Evolutionary conservation across 2,113 vertebrate species (phyloP).

Genomic region (Sporophila hypoxantha): DNA sequence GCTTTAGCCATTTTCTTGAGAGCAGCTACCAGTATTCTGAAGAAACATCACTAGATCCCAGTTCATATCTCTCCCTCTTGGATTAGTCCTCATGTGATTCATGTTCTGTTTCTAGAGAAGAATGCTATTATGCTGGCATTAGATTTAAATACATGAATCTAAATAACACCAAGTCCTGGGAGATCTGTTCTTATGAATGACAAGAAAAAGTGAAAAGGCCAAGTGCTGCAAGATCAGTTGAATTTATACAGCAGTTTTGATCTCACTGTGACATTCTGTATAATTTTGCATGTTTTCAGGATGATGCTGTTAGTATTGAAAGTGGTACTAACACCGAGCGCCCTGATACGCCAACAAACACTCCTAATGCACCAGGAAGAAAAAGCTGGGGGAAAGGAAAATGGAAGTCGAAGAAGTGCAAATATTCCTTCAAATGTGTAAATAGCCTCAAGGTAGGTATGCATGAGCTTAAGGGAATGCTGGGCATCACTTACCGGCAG

Average conservation of each 20-base stretch:
- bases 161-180: background rate
- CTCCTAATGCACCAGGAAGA: slow-evolving; percentile 90
- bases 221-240: background rate
- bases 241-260: background rate
- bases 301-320: slow-evolving; percentile 92
- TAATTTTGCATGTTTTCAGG: slow-evolving; percentile 67
- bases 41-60: background rate
- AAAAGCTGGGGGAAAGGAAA: slow-evolving; percentile 99
- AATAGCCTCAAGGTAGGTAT: slow-evolving; percentile 90
- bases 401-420: slow-evolving; percentile 99
- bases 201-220: background rate
- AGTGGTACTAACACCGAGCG: slow-evolving; percentile 92
- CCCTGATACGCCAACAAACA: slow-evolving; percentile 96
- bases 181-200: background rate
- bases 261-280: background rate
- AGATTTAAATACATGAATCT: background rate
- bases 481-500: background rate
- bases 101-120: background rate
- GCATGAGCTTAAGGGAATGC: background rate
- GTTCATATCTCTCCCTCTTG: background rate
- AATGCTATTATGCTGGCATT: background rate
- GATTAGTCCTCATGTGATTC: background rate
- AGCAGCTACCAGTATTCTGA: background rate
- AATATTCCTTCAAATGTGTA: slow-evolving; percentile 97
- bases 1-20: background rate